phyloP scores from a whole-genome alignment of 2,797 vertebrate genomes.

The Cuniculus paca region DNA sequence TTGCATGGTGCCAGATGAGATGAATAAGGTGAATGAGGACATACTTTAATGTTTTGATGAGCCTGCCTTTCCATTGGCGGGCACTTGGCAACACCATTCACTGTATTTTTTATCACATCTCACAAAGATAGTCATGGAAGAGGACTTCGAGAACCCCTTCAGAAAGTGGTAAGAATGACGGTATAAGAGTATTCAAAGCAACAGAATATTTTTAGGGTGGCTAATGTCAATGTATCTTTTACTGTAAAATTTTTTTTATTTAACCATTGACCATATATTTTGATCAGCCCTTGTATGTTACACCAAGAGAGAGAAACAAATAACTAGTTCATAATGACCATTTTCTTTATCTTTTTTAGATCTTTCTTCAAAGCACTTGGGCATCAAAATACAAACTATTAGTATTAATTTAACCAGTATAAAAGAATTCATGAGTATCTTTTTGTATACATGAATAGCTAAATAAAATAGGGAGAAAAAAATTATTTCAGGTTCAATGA shows the following conservation, averaged over 20 bases:
- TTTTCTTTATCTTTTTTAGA: slow-evolving; percentile 52
- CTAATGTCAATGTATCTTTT: not conserved
- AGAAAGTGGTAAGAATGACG: not conserved
- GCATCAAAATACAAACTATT: not conserved
- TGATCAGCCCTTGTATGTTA: not conserved
- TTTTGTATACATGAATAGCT: not conserved
- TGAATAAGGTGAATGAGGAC: not conserved
- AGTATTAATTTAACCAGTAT: not conserved
- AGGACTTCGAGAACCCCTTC: not conserved
- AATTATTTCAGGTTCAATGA: not conserved
- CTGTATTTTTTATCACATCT: not conserved
- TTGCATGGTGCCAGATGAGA: not conserved
- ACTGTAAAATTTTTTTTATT: not conserved
- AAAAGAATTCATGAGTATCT: not conserved
- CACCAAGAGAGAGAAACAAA: not conserved
- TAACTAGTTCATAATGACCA: not conserved
- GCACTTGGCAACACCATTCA: not conserved
- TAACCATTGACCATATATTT: not conserved
- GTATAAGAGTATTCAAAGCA: not conserved
- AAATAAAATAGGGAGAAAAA: not conserved
- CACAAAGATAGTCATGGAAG: not conserved
- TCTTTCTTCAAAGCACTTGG: not conserved
- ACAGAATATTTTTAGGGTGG: not conserved
- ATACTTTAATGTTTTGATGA: not conserved
- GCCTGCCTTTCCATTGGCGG: not conserved